phyloP scores from a whole-genome alignment of 2,113 vertebrate genomes.

The Tragulus kanchil region DNA sequence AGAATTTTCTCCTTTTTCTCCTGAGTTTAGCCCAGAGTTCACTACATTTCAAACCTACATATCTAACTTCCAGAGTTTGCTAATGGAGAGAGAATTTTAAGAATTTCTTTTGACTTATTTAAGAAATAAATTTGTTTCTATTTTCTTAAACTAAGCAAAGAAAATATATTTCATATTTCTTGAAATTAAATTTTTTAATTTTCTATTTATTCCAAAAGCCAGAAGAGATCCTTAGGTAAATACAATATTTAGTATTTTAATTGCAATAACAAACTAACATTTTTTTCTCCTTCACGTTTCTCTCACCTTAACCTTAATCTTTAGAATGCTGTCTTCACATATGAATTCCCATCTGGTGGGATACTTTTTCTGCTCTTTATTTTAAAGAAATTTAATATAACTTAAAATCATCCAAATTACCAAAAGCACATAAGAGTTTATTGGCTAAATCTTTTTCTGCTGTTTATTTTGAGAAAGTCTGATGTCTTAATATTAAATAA shows the following conservation, averaged over 20 bases:
- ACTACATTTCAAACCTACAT: background rate
- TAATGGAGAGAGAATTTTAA: background rate
- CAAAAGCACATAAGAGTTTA: background rate
- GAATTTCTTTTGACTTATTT: slow-evolving; percentile 6
- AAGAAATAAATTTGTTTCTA: background rate
- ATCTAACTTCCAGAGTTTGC: background rate
- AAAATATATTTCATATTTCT: background rate
- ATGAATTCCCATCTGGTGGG: background rate
- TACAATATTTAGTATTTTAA: slow-evolving; percentile 3
- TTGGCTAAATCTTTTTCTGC: background rate
- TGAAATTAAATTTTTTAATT: background rate
- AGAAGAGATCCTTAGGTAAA: background rate
- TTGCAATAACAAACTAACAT: background rate
- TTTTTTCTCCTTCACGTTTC: background rate
- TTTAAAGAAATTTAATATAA: slow-evolving; percentile 11
- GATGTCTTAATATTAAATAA: background rate
- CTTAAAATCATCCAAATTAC: background rate
- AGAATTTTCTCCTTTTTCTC: background rate
- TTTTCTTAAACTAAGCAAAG: slow-evolving; percentile 32
- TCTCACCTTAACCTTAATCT: background rate
- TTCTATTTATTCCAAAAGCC: background rate
- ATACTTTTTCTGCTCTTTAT: background rate
- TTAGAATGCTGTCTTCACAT: background rate
- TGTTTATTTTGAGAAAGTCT: background rate
- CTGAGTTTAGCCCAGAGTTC: background rate